These are phyloP conservation scores for Anadara kagoshimensis DNA, from an alignment of 1,140 invertebrate genomes.

Conservation along the genomic window DNA sequence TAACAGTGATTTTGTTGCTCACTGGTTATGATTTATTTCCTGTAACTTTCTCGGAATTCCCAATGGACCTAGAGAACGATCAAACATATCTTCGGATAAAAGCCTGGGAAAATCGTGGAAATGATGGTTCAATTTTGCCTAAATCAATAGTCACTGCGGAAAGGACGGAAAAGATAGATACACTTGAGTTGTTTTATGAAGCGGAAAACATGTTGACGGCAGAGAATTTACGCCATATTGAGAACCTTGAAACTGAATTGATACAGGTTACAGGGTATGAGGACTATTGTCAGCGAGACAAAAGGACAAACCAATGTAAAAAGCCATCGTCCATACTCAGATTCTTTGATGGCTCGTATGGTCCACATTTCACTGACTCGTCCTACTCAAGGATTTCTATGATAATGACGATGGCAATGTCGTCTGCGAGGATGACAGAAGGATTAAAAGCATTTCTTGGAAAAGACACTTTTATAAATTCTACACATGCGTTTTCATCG, in stretches of 20 bases:
- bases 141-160: too few species aligned
- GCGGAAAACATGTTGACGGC: slow-evolving; percentile 32
- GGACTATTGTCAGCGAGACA: neutral
- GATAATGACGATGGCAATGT: slow-evolving; percentile 2
- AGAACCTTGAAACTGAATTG: slow-evolving; percentile 23
- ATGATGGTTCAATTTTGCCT: too few species aligned
- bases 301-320: neutral
- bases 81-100: too few species aligned
- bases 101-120: too few species aligned
- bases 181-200: slow-evolving; percentile 15
- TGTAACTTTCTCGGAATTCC: too few species aligned
- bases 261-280: neutral
- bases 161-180: neutral
- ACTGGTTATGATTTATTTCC: too few species aligned
- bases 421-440: neutral
- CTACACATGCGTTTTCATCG: neutral
- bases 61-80: too few species aligned
- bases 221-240: slow-evolving; percentile 6
- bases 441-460: neutral
- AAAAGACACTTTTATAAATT: neutral
- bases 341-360: slow-evolving; percentile 27
- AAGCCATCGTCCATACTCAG: slow-evolving; percentile 28
- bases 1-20: too few species aligned
- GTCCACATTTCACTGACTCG: slow-evolving; percentile 10
- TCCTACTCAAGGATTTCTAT: neutral